Conservation (phyloP, 2,888 invertebrate genomes). For the Mallateleia sp. region DNA sequence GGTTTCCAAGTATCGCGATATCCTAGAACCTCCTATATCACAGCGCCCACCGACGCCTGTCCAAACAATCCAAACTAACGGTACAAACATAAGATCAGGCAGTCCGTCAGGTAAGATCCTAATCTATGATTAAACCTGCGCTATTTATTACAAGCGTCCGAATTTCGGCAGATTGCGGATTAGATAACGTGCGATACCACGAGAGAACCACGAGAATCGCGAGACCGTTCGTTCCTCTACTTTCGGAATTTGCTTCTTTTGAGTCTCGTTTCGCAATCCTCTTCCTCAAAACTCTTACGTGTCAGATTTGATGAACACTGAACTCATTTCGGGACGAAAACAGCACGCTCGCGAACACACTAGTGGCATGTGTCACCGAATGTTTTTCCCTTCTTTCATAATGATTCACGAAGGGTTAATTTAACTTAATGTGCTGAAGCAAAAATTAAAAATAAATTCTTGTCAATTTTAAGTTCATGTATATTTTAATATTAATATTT, state of each 20-base stretch:
- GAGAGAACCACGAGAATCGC: background rate
- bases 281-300: slow-evolving; percentile 89
- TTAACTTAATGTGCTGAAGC: too few relatives aligned
- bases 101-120: slow-evolving; percentile 91
- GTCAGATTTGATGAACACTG: slow-evolving; percentile 85
- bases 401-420: background rate
- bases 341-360: slow-evolving; percentile 61
- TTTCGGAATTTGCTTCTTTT: slow-evolving; percentile 9
- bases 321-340: background rate
- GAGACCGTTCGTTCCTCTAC: slow-evolving; percentile 24
- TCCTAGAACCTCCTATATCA: slow-evolving; percentile 97
- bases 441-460: too few relatives aligned
- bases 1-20: slow-evolving; percentile 99
- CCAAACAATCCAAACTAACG: slow-evolving; percentile 90
- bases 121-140: slow-evolving; percentile 39
- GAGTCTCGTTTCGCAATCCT: background rate
- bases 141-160: slow-evolving; percentile 50
- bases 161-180: slow-evolving; percentile 45
- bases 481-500: too few relatives aligned
- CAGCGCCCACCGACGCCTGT: slow-evolving; percentile 92
- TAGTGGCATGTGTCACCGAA: slow-evolving; percentile 70
- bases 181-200: slow-evolving; percentile 40
- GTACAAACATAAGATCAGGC: slow-evolving; percentile 90
- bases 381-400: too few relatives aligned
- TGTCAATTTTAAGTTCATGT: too few relatives aligned